phyloP scores from a whole-genome alignment of 2,888 invertebrate species.

The Linnaemya tessellans region DNA sequence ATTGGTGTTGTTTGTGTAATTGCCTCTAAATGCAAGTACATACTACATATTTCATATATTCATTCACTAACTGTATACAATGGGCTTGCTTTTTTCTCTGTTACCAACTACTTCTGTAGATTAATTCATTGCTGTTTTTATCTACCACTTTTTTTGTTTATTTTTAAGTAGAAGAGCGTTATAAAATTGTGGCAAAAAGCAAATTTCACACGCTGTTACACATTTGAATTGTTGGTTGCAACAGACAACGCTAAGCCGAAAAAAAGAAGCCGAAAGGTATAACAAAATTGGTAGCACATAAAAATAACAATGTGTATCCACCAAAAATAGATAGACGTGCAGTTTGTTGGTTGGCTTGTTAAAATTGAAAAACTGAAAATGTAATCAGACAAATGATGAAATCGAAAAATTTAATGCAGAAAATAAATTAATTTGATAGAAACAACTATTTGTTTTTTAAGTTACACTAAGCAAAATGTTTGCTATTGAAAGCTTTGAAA shows the following conservation, averaged over 20 bases:
- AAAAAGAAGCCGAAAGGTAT: constrained; percentile 17
- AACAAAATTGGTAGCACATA: constrained; percentile 11
- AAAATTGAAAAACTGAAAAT: constrained; percentile 23
- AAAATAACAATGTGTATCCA: constrained; percentile 43
- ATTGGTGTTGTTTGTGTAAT: constrained; percentile 3
- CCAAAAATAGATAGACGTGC: constrained; percentile 32
- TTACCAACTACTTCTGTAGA: constrained; percentile 5
- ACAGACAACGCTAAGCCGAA: constrained; percentile 51
- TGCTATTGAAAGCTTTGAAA: no score
- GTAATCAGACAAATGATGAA: constrained; percentile 44
- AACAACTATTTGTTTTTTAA: not conserved
- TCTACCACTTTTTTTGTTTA: not conserved
- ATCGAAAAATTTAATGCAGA: constrained; percentile 40
- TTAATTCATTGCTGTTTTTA: constrained; percentile 14
- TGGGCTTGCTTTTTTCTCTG: not conserved
- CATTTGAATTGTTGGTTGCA: constrained; percentile 69
- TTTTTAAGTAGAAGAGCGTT: constrained; percentile 37
- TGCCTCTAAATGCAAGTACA: not conserved
- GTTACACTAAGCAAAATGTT: constrained; percentile 19
- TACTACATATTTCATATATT: not conserved
- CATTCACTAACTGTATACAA: not conserved
- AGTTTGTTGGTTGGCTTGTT: constrained; percentile 28
- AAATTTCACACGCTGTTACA: constrained; percentile 74
- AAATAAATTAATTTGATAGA: constrained; percentile 56
- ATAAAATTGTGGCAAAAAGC: constrained; percentile 67